phyloP scores from a whole-genome alignment of 2,797 vertebrate genomes.

The Luscinia luscinia region DNA sequence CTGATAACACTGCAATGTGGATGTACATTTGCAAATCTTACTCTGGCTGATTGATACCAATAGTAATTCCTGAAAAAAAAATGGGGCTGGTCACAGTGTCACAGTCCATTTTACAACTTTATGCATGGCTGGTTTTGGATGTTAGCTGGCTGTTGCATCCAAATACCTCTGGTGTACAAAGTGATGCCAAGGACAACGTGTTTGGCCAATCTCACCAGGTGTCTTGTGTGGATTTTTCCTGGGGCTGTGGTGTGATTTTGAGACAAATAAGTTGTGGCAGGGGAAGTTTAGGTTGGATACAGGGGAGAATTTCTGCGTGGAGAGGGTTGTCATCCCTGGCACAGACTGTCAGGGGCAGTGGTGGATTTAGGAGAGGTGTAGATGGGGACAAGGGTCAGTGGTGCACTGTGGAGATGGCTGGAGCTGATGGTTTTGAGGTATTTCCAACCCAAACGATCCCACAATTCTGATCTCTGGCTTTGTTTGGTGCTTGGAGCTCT shows the following conservation, averaged over 20 bases:
- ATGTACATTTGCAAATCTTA: background rate
- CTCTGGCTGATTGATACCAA: background rate
- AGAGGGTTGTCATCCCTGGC: background rate
- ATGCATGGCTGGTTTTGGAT: background rate
- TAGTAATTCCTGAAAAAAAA: background rate
- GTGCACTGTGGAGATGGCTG: background rate
- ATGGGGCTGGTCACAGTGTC: background rate
- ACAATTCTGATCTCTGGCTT: background rate
- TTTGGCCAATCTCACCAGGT: background rate
- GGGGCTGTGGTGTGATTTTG: background rate
- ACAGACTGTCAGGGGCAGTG: background rate
- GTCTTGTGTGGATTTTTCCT: background rate
- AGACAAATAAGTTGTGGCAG: background rate
- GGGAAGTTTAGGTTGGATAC: background rate
- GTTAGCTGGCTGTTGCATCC: background rate
- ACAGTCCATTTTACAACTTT: background rate
- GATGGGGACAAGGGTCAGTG: background rate
- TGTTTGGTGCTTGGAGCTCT: background rate
- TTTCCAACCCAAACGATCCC: background rate
- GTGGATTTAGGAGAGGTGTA: background rate
- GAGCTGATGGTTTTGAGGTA: background rate
- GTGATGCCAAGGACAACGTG: background rate
- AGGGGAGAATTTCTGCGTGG: background rate
- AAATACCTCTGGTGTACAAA: background rate
- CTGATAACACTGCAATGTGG: background rate